Evolutionary conservation across 2,888 invertebrate species (phyloP).

Genomic region (Tetranychus piercei): DNA sequence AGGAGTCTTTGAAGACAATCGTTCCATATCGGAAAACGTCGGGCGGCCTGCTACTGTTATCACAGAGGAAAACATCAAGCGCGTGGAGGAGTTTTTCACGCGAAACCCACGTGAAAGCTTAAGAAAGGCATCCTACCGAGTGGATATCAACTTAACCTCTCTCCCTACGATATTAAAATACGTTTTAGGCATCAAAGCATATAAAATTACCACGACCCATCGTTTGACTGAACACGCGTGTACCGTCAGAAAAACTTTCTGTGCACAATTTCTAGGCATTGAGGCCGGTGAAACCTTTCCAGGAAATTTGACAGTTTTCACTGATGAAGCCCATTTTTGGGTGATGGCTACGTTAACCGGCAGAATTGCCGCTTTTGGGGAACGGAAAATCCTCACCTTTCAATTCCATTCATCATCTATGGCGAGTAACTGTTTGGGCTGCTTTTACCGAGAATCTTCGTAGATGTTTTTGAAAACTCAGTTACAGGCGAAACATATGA

Average conservation of each 20-base stretch:
- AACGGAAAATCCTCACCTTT: not conserved
- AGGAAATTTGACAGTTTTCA: slow-evolving; percentile 14
- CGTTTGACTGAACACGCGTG: too few relatives aligned
- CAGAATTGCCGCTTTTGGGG: slow-evolving; percentile 20
- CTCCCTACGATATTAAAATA: too few relatives aligned
- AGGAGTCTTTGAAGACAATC: too few relatives aligned
- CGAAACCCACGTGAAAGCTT: not conserved
- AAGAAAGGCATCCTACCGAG: not conserved
- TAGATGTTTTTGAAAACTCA: slow-evolving; percentile 14
- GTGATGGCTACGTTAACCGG: slow-evolving; percentile 19
- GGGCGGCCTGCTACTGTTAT: not conserved
- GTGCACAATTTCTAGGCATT: too few relatives aligned
- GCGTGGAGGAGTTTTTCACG: not conserved
- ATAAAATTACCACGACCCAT: too few relatives aligned
- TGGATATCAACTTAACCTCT: not conserved
- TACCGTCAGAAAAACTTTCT: too few relatives aligned
- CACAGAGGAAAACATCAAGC: not conserved
- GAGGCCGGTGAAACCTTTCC: too few relatives aligned
- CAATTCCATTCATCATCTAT: not conserved
- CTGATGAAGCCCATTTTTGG: slow-evolving; percentile 21
- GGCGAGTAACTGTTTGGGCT: not conserved
- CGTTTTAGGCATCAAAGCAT: too few relatives aligned
- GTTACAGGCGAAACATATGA: slow-evolving; percentile 13
- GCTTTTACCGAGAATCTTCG: slow-evolving; percentile 16
- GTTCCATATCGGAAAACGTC: too few relatives aligned